These are phyloP conservation scores for Sarcophaga bullata DNA, from an alignment of 1,140 invertebrate species.

Conservation along the genomic window DNA sequence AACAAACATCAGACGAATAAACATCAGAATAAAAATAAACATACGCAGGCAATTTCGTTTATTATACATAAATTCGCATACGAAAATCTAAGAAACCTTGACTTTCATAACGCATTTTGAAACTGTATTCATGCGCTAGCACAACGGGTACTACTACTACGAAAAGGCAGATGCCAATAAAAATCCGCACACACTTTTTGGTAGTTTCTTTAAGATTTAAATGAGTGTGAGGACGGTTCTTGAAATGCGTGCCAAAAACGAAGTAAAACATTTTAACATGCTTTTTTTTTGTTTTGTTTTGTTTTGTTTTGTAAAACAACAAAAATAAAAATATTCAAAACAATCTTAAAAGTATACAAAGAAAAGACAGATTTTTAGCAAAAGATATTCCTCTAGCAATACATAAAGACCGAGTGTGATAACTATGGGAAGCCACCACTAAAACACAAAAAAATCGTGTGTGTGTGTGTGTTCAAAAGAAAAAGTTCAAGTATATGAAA, in stretches of 20 bases:
- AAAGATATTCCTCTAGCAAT: background rate
- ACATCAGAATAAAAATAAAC: no score
- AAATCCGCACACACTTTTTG: no score
- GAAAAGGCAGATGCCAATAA: no score
- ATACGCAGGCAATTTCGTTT: no score
- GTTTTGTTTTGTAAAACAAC: background rate
- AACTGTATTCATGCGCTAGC: background rate
- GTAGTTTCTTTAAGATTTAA: background rate
- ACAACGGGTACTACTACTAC: background rate
- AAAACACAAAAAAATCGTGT: background rate
- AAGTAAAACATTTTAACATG: conserved; percentile 6
- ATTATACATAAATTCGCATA: no score
- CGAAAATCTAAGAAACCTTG: background rate
- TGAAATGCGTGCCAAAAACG: conserved; percentile 1
- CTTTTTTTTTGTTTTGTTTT: background rate
- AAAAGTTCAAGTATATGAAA: background rate
- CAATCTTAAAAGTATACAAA: background rate
- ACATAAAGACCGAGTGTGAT: no score
- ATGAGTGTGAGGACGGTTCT: background rate
- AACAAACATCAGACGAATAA: no score
- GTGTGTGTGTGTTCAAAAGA: background rate
- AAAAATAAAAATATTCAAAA: conserved; percentile 2
- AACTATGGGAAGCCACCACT: background rate
- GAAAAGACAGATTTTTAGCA: background rate
- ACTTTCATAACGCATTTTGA: background rate